Conservation (phyloP, 1,140 invertebrate species). For the Pachyrhynchus sulphureomaculatus region DNA sequence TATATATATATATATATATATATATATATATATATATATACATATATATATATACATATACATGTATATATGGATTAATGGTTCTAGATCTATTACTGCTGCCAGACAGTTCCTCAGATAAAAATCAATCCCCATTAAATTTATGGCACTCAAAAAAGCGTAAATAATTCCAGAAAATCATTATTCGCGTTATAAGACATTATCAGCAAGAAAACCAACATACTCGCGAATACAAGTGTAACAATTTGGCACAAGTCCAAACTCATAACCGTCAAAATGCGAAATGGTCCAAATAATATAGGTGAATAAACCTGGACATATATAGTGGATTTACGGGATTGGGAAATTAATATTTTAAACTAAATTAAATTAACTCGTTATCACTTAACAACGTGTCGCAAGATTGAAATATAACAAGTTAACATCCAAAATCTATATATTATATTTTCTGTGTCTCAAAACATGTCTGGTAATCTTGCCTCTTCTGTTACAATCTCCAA, state of each 20-base stretch:
- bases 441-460: too few relatives aligned
- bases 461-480: too few relatives aligned
- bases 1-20: too few relatives aligned
- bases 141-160: constrained; percentile 17
- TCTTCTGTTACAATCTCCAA: too few relatives aligned
- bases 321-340: neutral
- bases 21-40: too few relatives aligned
- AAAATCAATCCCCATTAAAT: neutral
- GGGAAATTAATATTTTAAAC: neutral
- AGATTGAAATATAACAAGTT: too few relatives aligned
- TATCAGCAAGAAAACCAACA: constrained; percentile 9
- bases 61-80: too few relatives aligned
- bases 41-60: too few relatives aligned
- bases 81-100: neutral
- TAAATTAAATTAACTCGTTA: too few relatives aligned
- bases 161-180: constrained; percentile 11
- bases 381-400: too few relatives aligned
- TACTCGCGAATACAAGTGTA: constrained; percentile 11
- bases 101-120: too few relatives aligned
- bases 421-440: too few relatives aligned
- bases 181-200: constrained; percentile 6
- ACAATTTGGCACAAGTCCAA: constrained; percentile 5
- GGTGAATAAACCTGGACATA: constrained; percentile 7
- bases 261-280: constrained; percentile 6
- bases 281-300: constrained; percentile 11